Evolutionary conservation across 2,888 invertebrate species (phyloP).

Genomic region (Oscheius onirici): DNA sequence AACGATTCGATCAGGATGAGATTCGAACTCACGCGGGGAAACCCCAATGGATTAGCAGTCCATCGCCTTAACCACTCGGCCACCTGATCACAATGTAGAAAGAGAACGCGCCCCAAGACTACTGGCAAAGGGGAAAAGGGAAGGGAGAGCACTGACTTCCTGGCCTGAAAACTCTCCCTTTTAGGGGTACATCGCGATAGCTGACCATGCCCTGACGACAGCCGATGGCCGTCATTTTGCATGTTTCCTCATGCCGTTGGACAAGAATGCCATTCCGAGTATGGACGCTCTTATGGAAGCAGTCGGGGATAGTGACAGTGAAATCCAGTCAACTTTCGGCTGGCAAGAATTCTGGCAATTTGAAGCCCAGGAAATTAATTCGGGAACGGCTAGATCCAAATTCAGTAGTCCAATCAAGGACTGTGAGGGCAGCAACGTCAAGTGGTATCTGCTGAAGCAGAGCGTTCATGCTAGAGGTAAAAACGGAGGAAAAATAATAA

Average conservation of each 20-base stretch:
- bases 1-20: conserved; percentile 47
- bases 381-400: conserved; percentile 39
- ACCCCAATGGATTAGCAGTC: conserved; percentile 68
- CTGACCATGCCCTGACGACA: conserved; percentile 69
- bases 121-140: no score
- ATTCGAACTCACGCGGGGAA: conserved; percentile 71
- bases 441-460: conserved; percentile 68
- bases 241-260: conserved; percentile 68
- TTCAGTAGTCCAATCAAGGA: conserved; percentile 57
- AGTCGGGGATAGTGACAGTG: conserved; percentile 47
- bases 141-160: no score
- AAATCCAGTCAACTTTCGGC: conserved; percentile 67
- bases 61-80: conserved; percentile 34
- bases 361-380: conserved; percentile 65
- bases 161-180: conserved; percentile 8
- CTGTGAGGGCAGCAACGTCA: conserved; percentile 54
- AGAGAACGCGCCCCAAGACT: background rate
- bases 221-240: conserved; percentile 59
- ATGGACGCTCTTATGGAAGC: conserved; percentile 64
- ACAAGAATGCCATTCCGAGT: conserved; percentile 62
- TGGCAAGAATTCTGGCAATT: conserved; percentile 71
- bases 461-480: conserved; percentile 66
- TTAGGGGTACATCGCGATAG: conserved; percentile 63
- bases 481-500: background rate
- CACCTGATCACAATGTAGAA: conserved; percentile 18